Conservation (phyloP, 2,797 vertebrate species). For the Channa striata region DNA sequence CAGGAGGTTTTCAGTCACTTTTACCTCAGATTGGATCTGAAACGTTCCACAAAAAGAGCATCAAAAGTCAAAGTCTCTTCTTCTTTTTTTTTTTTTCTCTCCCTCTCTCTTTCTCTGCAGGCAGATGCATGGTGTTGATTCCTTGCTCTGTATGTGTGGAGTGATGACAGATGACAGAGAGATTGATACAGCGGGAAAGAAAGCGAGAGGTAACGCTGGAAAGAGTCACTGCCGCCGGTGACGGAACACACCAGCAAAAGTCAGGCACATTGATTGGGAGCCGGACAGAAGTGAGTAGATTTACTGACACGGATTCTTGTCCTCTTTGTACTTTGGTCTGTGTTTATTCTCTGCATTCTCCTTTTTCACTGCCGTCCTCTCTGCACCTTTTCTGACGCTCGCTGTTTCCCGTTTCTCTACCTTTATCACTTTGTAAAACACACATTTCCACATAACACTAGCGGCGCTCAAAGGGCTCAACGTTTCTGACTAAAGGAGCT, state of each 20-base stretch:
- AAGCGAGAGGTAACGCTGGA: neutral
- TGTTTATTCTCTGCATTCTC: neutral
- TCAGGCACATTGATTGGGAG: conserved; percentile 42
- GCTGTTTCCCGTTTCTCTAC: neutral
- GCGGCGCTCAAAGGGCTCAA: neutral
- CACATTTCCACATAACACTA: neutral
- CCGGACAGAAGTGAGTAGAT: conserved; percentile 44
- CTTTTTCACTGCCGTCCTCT: neutral
- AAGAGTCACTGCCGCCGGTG: conserved; percentile 25
- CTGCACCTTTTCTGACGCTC: neutral
- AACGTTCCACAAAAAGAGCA: conserved; percentile 37
- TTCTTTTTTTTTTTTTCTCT: neutral
- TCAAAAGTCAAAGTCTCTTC: conserved; percentile 30
- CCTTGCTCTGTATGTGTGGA: conserved; percentile 59
- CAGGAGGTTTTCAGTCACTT: conserved; percentile 37
- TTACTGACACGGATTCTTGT: conserved; percentile 1
- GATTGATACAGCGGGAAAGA: conserved; percentile 26
- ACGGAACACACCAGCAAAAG: conserved; percentile 41
- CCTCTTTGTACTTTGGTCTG: neutral
- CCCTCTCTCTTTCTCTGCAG: conserved; percentile 38
- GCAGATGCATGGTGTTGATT: conserved; percentile 58
- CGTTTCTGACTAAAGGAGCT: conserved; percentile 4
- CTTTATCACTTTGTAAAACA: conserved; percentile 2
- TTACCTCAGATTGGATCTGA: conserved; percentile 39
- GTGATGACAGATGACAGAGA: conserved; percentile 62